Evolutionary conservation across 2,888 invertebrate genomes (phyloP).

Genomic region (Oscheius sp.): DNA sequence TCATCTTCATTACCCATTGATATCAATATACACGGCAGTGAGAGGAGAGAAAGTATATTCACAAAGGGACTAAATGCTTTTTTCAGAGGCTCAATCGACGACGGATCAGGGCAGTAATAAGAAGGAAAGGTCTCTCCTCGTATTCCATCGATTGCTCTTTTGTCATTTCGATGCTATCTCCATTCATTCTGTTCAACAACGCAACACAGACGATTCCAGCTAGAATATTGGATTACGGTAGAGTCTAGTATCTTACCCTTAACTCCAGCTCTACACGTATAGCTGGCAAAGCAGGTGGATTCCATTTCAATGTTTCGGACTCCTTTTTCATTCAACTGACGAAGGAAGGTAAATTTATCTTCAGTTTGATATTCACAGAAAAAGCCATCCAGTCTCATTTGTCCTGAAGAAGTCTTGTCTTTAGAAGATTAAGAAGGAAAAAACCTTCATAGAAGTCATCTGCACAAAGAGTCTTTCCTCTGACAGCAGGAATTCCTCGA

Average conservation of each 20-base stretch:
- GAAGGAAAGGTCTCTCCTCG: constrained; percentile 64
- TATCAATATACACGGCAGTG: constrained; percentile 1
- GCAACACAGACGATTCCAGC: constrained; percentile 93
- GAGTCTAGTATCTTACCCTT: constrained; percentile 33
- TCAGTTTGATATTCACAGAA: constrained; percentile 90
- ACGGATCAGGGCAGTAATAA: constrained; percentile 60
- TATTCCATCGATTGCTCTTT: constrained; percentile 61
- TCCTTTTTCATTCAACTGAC: constrained; percentile 77
- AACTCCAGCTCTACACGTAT: constrained; percentile 83
- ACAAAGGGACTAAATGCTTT: too few species aligned
- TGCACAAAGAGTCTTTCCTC: constrained; percentile 93
- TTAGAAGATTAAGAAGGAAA: background rate
- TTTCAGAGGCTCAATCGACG: constrained; percentile 35
- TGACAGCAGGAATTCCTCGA: constrained; percentile 77
- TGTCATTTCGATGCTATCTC: constrained; percentile 79
- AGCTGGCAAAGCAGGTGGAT: constrained; percentile 88
- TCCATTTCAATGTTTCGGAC: constrained; percentile 94
- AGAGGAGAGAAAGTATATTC: background rate
- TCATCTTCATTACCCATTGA: too few species aligned
- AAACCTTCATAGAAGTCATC: constrained; percentile 94
- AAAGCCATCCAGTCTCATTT: constrained; percentile 92
- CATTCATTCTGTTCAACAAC: constrained; percentile 87
- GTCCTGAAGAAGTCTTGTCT: constrained; percentile 78
- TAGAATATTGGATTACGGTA: constrained; percentile 46
- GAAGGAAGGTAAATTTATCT: constrained; percentile 89